A percentile compares a stretch with the other conserved stretches of the same genome.
phyloP scores from a whole-genome alignment of 2,888 invertebrate species.

The Trissolcus brochymenae region DNA sequence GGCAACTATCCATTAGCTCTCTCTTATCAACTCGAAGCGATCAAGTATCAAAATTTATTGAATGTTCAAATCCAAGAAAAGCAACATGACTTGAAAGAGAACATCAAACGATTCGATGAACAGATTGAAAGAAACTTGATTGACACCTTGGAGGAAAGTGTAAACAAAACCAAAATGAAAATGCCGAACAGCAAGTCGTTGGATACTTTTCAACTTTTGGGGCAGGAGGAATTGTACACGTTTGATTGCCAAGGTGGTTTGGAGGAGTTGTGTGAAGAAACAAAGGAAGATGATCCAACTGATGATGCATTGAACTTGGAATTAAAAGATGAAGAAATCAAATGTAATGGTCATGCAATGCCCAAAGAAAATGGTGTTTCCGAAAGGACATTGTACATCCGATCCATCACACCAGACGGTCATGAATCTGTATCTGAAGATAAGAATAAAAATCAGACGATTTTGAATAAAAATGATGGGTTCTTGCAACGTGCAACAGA shows the following conservation, averaged over 20 bases:
- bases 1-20: constrained; percentile 75
- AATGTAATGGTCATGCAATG: constrained; percentile 20
- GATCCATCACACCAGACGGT: constrained; percentile 52
- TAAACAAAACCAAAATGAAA: constrained; percentile 67
- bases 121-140: constrained; percentile 73
- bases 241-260: constrained; percentile 76
- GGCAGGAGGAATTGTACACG: constrained; percentile 74
- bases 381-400: constrained; percentile 47
- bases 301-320: constrained; percentile 64
- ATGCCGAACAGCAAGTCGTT: constrained; percentile 73
- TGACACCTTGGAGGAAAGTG: constrained; percentile 70
- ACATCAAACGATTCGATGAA: constrained; percentile 70
- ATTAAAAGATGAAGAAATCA: constrained; percentile 57
- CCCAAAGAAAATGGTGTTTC: constrained; percentile 32
- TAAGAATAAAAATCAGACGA: constrained; percentile 11
- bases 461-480: constrained; percentile 35
- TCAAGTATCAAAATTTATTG: constrained; percentile 10
- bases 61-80: constrained; percentile 14
- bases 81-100: constrained; percentile 57
- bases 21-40: constrained; percentile 73
- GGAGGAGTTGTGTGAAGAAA: constrained; percentile 73
- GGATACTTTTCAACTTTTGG: constrained; percentile 70
- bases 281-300: constrained; percentile 65
- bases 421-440: constrained; percentile 28
- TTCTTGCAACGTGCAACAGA: constrained; percentile 62